Base-by-base conservation (phyloP, 2,113 vertebrate genomes). In the Peromyscus leucopus region DNA sequence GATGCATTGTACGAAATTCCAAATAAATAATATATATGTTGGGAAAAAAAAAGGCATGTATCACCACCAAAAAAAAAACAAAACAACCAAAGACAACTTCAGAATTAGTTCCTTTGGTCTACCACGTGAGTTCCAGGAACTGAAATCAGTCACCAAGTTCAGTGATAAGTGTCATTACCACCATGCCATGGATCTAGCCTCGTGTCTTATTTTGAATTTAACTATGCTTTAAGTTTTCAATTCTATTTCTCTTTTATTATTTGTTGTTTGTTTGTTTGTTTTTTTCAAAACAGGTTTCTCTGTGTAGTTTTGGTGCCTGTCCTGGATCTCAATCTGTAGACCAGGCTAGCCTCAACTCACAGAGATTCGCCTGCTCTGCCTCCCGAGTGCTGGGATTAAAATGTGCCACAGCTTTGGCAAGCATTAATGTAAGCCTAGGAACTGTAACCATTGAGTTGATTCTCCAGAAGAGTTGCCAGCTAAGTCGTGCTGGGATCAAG, bases 181-280 rank as follows among this genome's bases (percentile, higher is more conserved):
- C 6, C 33, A 51, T 31, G 2, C 48, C 78, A 2, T 36, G 31
- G 33, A 48, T 55, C 48, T 17, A 36, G 48, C 28, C 4, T 51
- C 51, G 76, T 55, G 59, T 84, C 82, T 78, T 59, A 71, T 59
- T 82, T 85, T 93, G 82, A 79, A 10, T 69, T 91, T 87, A 55
- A 86, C 39, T 59, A n/a, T 11, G 8, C 33, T 87, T 96, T 94
- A 78, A 78, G 87, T 33, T 28, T 63, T 93, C 10, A 0, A 24
- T 48, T 93, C 55, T 74, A 36, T 71, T 63, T 91, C 63, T 17
- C 59, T 59, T 93, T 42, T 74, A 36, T 71, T 91, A 28, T 65
- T 46, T n/a, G n/a, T 46, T 51, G 9, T 51, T 51, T 51, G 9
- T 51, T 51, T 42, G 42, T 51, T 51, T 6, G 48, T 51, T 51